phyloP scores from a whole-genome alignment of 2,888 invertebrate species.

The Tetheella fluctuosa region DNA sequence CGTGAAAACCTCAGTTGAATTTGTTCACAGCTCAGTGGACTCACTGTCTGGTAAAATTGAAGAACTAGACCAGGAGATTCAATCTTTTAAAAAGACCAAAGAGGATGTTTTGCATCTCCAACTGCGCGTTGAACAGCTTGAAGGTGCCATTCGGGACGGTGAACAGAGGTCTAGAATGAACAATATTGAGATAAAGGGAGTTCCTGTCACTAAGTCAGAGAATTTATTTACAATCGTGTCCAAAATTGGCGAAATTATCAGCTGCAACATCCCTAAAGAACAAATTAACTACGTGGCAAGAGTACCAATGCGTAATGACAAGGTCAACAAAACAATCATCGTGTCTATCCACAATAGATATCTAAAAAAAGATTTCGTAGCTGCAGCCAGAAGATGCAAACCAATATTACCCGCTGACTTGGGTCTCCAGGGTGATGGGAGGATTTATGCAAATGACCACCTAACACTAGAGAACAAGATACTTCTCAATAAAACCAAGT shows the following conservation, averaged over 20 bases:
- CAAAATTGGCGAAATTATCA: constrained; percentile 15
- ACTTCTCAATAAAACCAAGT: constrained; percentile 28
- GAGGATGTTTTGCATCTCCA: constrained; percentile 4
- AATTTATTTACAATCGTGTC: too few relatives aligned
- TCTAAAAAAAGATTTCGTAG: constrained; percentile 28
- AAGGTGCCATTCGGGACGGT: not conserved
- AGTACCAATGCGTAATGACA: constrained; percentile 15
- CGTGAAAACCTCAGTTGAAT: constrained; percentile 7
- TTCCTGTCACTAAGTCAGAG: constrained; percentile 16
- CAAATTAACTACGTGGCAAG: constrained; percentile 3
- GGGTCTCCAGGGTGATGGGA: constrained; percentile 20
- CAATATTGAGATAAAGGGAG: constrained; percentile 11
- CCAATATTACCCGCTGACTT: constrained; percentile 7
- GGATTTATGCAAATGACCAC: constrained; percentile 30
- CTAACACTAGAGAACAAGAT: constrained; percentile 29
- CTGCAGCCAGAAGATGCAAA: constrained; percentile 20
- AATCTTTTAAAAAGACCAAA: constrained; percentile 11
- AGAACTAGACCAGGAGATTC: constrained; percentile 12
- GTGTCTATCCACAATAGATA: constrained; percentile 28
- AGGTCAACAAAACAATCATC: constrained; percentile 19
- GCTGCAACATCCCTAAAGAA: constrained; percentile 19
- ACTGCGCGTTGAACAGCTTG: not conserved
- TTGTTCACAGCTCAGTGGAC: constrained; percentile 6
- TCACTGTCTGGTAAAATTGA: not conserved
- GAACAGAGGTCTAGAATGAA: constrained; percentile 18